These are phyloP conservation scores for Macaca nemestrina DNA, from an alignment of 2,113 vertebrate genomes.

Conservation along the genomic window DNA sequence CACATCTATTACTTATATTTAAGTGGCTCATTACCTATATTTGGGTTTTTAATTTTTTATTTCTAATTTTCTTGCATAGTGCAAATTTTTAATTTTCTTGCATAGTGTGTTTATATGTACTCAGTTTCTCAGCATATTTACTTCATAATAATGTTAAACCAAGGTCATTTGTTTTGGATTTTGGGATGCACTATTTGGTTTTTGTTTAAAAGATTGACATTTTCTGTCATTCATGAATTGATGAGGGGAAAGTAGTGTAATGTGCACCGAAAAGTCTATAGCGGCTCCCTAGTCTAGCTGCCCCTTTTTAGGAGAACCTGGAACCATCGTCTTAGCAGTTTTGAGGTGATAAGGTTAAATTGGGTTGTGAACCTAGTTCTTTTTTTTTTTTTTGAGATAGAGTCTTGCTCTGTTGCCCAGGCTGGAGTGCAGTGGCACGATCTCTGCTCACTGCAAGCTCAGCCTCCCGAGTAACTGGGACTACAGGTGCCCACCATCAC, in stretches of 20 bases:
- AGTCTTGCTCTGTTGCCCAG: too few species aligned
- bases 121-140: not conserved
- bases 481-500: too few species aligned
- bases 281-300: not conserved
- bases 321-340: not conserved
- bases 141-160: not conserved
- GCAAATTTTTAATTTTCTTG: not conserved
- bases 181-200: not conserved
- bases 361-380: not conserved
- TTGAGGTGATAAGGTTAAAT: slow-evolving; percentile 35
- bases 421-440: too few species aligned
- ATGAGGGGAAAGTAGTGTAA: not conserved
- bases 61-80: not conserved
- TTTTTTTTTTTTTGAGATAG: too few species aligned
- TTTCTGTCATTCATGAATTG: slow-evolving; percentile 35
- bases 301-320: not conserved
- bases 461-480: too few species aligned
- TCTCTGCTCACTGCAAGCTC: too few species aligned
- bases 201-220: slow-evolving; percentile 33
- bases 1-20: slow-evolving; percentile 3
- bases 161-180: slow-evolving; percentile 9
- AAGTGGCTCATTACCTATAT: not conserved
- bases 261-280: not conserved
- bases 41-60: slow-evolving; percentile 10
- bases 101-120: not conserved